Base-by-base conservation (phyloP, 2,113 vertebrate species). In the Cyprinus carpio region DNA sequence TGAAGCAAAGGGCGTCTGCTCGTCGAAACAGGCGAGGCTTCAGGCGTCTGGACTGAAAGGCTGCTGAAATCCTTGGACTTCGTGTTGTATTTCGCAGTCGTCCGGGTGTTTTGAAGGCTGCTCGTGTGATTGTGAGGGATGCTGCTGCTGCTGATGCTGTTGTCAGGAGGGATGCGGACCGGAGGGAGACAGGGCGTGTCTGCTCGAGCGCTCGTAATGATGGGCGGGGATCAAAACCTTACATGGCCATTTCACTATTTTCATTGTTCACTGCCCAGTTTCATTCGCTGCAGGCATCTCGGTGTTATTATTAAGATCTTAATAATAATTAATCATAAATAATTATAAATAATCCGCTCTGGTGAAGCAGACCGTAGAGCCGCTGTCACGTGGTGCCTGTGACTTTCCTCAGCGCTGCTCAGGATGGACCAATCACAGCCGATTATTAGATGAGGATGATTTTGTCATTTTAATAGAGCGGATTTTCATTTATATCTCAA, bases 111-210 rank as follows among this genome's bases (percentile, higher is more conserved):
- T 40, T 40, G 37, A 6, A 6, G 6, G 37, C 67, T 27, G 60
- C 60, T 27, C 4, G 43, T 31, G 75, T 49, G 46, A 4, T 49
- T 15, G 46, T 49, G 46, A 3, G 3, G 46, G 46, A 49, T 3
- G 12, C 2, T 13, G 46, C 2, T 15, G 46, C 12, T 12, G 46
- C 13, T 49, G 46, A 2, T 49, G 81, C 81, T 82, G 81, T 82
- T 82, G 81, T 82, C 64, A 82, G 31, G 81, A 71, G 80, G 60
- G 79, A 82, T 82, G 80, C 80, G 43, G 37, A 40, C 6, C 6
- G 43, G 46, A 49, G 46, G 65, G 64, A 82, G 43, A 5, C 64
- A 82, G 81, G 81, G 81, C 81, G 81, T 69, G 81, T 25, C 79
- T 10, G 80, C 64, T 51, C 25, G 37, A 37, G 37, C 31, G 7